Base-by-base conservation (phyloP, 2,888 invertebrate species). In the Diarsia rubi region DNA sequence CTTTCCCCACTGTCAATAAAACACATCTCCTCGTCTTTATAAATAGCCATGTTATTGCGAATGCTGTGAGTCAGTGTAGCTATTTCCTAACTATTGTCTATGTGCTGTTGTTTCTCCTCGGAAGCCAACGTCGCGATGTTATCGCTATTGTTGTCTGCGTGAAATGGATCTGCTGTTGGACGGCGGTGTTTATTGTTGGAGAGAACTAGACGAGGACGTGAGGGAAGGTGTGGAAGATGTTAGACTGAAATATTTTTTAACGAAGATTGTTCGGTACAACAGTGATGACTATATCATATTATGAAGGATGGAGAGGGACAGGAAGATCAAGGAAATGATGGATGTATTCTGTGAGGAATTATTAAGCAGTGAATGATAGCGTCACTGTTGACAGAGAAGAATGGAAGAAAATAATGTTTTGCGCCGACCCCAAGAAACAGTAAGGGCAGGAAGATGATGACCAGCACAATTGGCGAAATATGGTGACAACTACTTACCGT, bases 111-210 rank as follows among this genome's bases (percentile, higher is more conserved):
- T 90, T 90, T 69, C 84, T 73, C 68, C 72, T 90, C 90, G 90
- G 90, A 91, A 90, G 90, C 90, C 89, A 78, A 84, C 87, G 88
- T 87, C 88, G 73, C 87, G 90, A 92, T 92, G 65, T 78, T 82
- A 91, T 92, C 91, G 75, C 69, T 47, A 75, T 80, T 80, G 84
- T 84, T 60, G 60, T 65, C 45, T 31, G 42, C 42, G 71, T 79
- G 75, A 75, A 71, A 83, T 72, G 54, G 49, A 81, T 60, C 66
- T 64, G 68, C 47, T 74, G 81, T 66, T 70, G 27, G 68, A 49
- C 47, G 16, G 24, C 54, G 63, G 44, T 59, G 65, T 52, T 57
- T 42, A 57, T 78, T 78, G 68, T 73, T 31, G 57, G 6, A 16
- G 31, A 19, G 52, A 67, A 73, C 54, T 68, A 42, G 52, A 24